Conservation (phyloP, 2,888 invertebrate genomes). For the Mesorhabditis belari region DNA sequence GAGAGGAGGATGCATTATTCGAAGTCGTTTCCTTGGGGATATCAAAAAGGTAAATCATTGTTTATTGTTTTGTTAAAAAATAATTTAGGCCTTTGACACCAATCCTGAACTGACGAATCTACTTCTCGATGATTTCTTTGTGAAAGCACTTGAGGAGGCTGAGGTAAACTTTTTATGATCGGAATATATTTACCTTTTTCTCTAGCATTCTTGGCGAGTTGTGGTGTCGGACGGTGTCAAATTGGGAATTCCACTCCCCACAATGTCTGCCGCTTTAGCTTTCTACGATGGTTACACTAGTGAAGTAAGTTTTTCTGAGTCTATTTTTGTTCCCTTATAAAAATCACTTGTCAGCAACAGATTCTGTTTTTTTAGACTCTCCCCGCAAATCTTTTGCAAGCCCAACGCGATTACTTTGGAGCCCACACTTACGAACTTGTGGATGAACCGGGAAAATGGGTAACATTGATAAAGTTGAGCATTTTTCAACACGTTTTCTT, state of each 20-base stretch:
- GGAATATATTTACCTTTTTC: not conserved
- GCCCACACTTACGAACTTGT: conserved; percentile 94
- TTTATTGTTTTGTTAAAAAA: not conserved
- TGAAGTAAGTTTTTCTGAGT: conserved; percentile 54
- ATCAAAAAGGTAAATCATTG: conserved; percentile 1
- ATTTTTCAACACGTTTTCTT: not conserved
- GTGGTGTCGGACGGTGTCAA: conserved; percentile 66
- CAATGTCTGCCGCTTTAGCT: conserved; percentile 82
- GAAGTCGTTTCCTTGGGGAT: conserved; percentile 25
- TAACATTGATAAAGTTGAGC: not conserved
- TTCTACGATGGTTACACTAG: conserved; percentile 95
- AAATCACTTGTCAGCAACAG: not conserved
- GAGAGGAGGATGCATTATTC: conserved; percentile 71
- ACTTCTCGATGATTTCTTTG: conserved; percentile 86
- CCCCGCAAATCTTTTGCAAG: conserved; percentile 87
- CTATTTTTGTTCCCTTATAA: not conserved
- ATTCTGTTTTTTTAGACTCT: conserved; percentile 56
- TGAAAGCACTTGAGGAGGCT: conserved; percentile 71
- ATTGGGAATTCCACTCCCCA: conserved; percentile 86
- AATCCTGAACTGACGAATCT: conserved; percentile 79
- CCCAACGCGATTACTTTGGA: conserved; percentile 82
- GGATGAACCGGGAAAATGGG: conserved; percentile 73
- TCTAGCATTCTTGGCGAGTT: conserved; percentile 70
- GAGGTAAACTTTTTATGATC: conserved; percentile 58
- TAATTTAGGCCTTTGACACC: conserved; percentile 71